Conservation (phyloP, 2,888 invertebrate species). For the Cheilosia soror region DNA sequence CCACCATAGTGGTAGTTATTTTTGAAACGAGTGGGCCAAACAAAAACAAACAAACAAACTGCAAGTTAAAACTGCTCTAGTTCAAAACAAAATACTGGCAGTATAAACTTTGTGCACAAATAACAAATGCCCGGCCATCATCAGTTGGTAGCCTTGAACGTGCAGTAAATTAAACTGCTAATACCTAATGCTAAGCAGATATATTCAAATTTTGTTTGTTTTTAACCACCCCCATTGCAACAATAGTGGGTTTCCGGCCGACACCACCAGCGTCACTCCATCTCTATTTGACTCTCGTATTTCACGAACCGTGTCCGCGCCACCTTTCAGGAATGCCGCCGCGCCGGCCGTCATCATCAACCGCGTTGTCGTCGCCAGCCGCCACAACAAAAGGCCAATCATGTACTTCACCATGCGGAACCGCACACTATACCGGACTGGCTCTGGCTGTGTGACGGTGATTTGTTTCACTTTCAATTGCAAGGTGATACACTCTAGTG, state of each 20-base stretch:
- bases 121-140: neutral
- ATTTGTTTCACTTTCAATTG: conserved; percentile 39
- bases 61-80: neutral
- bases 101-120: neutral
- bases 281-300: conserved; percentile 6
- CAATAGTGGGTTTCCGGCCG: conserved; percentile 18
- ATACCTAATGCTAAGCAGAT: neutral
- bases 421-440: conserved; percentile 13
- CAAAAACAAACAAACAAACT: neutral
- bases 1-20: too few relatives aligned
- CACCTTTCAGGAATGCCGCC: conserved; percentile 39
- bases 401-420: conserved; percentile 39
- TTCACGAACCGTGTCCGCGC: conserved; percentile 51
- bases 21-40: neutral
- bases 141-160: conserved; percentile 15
- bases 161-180: conserved; percentile 4
- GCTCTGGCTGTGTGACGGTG: neutral
- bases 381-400: conserved; percentile 37
- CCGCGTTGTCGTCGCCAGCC: conserved; percentile 9
- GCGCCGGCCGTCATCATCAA: neutral
- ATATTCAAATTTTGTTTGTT: conserved; percentile 11
- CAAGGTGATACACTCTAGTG: conserved; percentile 22
- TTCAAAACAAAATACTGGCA: neutral
- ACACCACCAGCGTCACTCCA: conserved; percentile 12
- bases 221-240: conserved; percentile 8